Percentiles rank a stretch among this genome's conserved stretches.
phyloP scores from a whole-genome alignment of 2,797 vertebrate genomes.

The Aldrovandia affinis region DNA sequence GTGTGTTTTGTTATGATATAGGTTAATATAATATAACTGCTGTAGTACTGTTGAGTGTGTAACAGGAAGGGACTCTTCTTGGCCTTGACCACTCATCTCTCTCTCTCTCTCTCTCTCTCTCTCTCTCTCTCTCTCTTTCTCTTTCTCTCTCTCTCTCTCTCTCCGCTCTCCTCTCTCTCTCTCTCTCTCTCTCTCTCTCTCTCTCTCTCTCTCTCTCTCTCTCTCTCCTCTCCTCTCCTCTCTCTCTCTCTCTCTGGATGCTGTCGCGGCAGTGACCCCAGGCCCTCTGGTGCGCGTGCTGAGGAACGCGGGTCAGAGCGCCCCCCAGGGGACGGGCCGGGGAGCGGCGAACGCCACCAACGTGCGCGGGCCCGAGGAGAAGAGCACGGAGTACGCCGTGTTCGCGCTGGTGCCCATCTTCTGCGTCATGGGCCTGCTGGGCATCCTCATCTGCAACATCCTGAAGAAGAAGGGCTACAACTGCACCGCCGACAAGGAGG shows the following conservation, averaged over 20 bases:
- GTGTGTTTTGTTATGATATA: not conserved
- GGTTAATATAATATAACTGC: not conserved
- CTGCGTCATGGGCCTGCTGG: conserved; percentile 91
- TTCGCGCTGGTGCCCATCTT: conserved; percentile 91
- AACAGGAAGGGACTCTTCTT: not conserved
- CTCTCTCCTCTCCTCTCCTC: not conserved
- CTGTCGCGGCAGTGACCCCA: not conserved
- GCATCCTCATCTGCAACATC: conserved; percentile 93
- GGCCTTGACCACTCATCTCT: not conserved
- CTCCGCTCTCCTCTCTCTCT: not conserved
- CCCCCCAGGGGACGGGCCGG: conserved; percentile 42
- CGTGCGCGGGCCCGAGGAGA: conserved; percentile 76
- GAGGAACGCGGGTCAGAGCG: conserved; percentile 65
- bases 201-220: not conserved
- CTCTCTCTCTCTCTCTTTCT: not conserved
- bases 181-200: not conserved
- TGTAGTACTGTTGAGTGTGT: not conserved
- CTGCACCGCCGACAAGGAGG: conserved; percentile 85
- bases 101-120: not conserved
- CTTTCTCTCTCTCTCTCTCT: not conserved
- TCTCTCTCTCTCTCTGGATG: not conserved
- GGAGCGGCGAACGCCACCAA: conserved; percentile 72
- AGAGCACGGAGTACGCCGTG: conserved; percentile 82
- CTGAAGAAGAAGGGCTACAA: conserved; percentile 93
- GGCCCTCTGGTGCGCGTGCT: conserved; percentile 49